phyloP scores from a whole-genome alignment of 2,888 invertebrate species.

The Disparrhopalites patrizii region DNA sequence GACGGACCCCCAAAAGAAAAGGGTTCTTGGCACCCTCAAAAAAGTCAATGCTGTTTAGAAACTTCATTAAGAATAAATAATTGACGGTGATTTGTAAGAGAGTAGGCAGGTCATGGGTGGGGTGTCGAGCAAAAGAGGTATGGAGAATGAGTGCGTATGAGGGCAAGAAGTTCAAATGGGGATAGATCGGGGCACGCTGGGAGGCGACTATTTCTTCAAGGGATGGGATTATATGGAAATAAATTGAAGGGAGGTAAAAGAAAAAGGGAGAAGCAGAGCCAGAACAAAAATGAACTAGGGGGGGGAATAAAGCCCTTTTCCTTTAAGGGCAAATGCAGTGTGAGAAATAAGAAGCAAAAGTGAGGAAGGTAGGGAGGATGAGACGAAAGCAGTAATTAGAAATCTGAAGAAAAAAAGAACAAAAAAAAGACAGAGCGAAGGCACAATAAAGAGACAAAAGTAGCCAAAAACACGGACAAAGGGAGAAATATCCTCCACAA shows the following conservation, averaged over 20 bases:
- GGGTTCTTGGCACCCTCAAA: not conserved
- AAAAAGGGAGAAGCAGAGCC: not conserved
- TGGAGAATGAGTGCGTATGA: not conserved
- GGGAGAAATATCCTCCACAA: too few relatives aligned
- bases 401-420: too few relatives aligned
- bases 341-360: too few relatives aligned
- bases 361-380: too few relatives aligned
- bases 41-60: not conserved
- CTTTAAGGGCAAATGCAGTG: too few relatives aligned
- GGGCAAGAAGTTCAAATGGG: not conserved
- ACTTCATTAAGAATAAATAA: constrained; percentile 33
- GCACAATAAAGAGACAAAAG: too few relatives aligned
- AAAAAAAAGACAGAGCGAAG: too few relatives aligned
- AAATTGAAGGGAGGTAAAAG: not conserved
- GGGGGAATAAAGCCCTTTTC: too few relatives aligned
- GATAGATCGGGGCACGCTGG: not conserved
- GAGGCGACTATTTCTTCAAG: not conserved
- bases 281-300: too few relatives aligned
- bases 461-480: too few relatives aligned
- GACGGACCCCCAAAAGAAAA: too few relatives aligned
- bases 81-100: constrained; percentile 24
- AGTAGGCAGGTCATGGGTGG: not conserved
- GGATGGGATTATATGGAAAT: not conserved
- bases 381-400: too few relatives aligned
- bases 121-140: not conserved